Evolutionary conservation across 2,797 vertebrate species (phyloP), one percentile per base, ranked within the genome.

Genomic region (Pangasius macronema): DNA sequence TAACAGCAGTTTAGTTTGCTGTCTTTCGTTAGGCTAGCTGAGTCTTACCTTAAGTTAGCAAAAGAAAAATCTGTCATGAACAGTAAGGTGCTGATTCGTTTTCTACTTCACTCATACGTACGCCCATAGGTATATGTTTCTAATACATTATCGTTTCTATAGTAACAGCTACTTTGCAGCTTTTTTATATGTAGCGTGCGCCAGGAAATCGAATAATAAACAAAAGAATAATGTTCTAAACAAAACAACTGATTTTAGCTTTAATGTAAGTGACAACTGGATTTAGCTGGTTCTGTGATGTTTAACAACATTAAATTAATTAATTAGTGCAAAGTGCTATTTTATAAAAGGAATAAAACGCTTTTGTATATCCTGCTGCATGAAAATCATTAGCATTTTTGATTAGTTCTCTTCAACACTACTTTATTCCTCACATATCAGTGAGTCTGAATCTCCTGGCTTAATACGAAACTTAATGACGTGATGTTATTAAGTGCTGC

Each of bases 401-500:
- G 20, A 79, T 57, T 57, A 36, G 55, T 57, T 36, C 30, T 57
- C 30, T 24, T 0, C 1, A 36, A 80, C 76, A 24, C 18, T 36
- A 59, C 6, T 80, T 80, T 80, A 59, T 80, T 27, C 33, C 36
- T 6, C 22, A 82, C 79, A 10, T 82, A 63, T 81, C 55, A 16
- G 55, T 13, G 33, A 42, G 36, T 61, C 79, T 82, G 22, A 61
- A 27, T 82, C 57, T 63, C 57, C 22, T n/a, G 67, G 51, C 51
- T 84, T 70, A 72, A 83, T 80, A 80, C 39, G 33, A 55, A 39
- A 24, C 55, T 39, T 80, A 80, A 80, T 80, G 55, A 22, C 77
- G 8, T 81, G 53, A 61, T 81, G 42, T 81, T 81, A 81, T 42
- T 27, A 61, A 33, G 10, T n/a, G 36, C 55, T n/a, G 57, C 36